Evolutionary conservation across 1,140 invertebrate species (phyloP).

Genomic region (Drosophila paulistorum): DNA sequence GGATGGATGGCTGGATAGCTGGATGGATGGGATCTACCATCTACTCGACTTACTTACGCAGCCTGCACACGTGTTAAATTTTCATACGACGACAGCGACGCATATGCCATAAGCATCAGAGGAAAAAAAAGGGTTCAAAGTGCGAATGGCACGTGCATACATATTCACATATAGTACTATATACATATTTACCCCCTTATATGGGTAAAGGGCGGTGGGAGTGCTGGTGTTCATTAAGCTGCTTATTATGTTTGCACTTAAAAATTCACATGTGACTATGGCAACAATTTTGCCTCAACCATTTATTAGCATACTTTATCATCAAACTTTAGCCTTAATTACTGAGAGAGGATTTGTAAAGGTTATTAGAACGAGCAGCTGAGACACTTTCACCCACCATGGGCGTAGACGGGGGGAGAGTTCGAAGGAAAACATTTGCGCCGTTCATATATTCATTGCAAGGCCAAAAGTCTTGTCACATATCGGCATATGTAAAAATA

Average conservation of each 20-base stretch:
- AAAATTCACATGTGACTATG: slow-evolving; percentile 79
- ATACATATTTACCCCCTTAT: no score
- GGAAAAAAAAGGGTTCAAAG: slow-evolving; percentile 18
- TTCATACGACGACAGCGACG: background rate
- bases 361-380: slow-evolving; percentile 23
- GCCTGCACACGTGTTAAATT: slow-evolving; percentile 9
- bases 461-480: background rate
- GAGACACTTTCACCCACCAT: background rate
- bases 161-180: no score
- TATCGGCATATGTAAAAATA: slow-evolving; percentile 58
- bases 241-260: slow-evolving; percentile 82
- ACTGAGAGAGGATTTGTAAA: slow-evolving; percentile 50
- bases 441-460: no score
- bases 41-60: slow-evolving; percentile 7
- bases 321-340: slow-evolving; percentile 33
- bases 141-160: slow-evolving; percentile 51
- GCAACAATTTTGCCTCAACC: slow-evolving; percentile 57
- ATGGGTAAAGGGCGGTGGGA: background rate
- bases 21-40: background rate
- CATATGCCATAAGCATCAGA: slow-evolving; percentile 2
- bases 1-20: background rate
- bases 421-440: background rate
- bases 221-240: slow-evolving; percentile 72
- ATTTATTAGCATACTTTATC: slow-evolving; percentile 75
- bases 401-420: background rate